A percentile compares a stretch with the other conserved stretches of the same genome.
Evolutionary conservation across 2,888 invertebrate genomes (phyloP).

Genomic region (Panzeria rudis): DNA sequence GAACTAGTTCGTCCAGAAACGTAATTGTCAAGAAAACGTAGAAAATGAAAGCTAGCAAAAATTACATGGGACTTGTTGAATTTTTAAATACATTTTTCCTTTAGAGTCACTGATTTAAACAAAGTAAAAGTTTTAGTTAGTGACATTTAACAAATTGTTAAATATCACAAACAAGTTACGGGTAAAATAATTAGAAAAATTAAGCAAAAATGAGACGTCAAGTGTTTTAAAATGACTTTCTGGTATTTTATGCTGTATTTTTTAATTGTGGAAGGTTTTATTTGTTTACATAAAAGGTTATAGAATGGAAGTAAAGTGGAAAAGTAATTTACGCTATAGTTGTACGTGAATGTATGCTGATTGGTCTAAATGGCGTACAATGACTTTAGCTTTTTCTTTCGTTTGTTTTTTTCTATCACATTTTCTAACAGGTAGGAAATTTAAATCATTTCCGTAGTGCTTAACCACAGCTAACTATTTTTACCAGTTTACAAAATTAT

Average conservation of each 20-base stretch:
- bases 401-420: neutral
- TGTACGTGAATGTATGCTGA: neutral
- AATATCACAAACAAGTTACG: constrained; percentile 34
- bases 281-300: constrained; percentile 50
- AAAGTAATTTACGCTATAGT: neutral
- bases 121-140: constrained; percentile 48
- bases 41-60: constrained; percentile 27
- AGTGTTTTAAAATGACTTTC: constrained; percentile 28
- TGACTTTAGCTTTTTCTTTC: constrained; percentile 9
- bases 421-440: constrained; percentile 8
- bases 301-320: constrained; percentile 14
- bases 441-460: constrained; percentile 19
- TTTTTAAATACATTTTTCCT: constrained; percentile 31
- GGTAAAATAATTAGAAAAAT: constrained; percentile 1
- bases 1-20: constrained; percentile 43
- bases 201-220: constrained; percentile 11
- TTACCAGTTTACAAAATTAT: neutral
- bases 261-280: constrained; percentile 17
- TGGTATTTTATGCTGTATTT: constrained; percentile 1
- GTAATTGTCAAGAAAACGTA: constrained; percentile 20
- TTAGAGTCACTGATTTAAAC: constrained; percentile 33
- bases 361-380: constrained; percentile 48
- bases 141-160: constrained; percentile 57
- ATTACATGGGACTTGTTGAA: constrained; percentile 64
- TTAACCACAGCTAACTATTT: constrained; percentile 2